Conservation (phyloP, 2,797 vertebrate genomes). For the Lepidocolaptes lacrymiger region DNA sequence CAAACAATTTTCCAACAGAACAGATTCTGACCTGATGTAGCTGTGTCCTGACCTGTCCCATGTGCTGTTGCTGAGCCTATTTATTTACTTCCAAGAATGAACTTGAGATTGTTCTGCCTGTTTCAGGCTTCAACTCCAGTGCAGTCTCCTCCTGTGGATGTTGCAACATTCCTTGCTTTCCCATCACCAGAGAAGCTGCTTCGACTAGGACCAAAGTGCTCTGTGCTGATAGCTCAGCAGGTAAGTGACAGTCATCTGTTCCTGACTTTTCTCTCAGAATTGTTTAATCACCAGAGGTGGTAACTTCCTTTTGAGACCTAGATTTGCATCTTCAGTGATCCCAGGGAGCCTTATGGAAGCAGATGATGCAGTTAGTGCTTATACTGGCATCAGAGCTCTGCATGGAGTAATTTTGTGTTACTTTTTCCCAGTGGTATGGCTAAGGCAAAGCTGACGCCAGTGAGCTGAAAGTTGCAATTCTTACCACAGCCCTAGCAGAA, state of each 20-base stretch:
- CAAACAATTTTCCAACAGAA: not conserved
- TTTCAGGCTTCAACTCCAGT: conserved; percentile 82
- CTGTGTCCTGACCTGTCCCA: not conserved
- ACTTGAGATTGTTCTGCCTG: not conserved
- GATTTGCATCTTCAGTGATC: not conserved
- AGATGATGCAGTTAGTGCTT: not conserved
- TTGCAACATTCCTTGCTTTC: conserved; percentile 89
- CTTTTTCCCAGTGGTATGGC: not conserved
- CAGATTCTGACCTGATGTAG: not conserved
- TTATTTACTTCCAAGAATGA: not conserved
- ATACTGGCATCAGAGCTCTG: not conserved
- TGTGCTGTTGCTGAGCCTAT: not conserved
- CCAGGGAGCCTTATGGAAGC: not conserved
- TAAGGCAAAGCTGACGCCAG: not conserved
- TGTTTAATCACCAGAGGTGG: not conserved
- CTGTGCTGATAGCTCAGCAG: conserved; percentile 88
- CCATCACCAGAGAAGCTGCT: conserved; percentile 94
- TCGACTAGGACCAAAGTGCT: conserved; percentile 87
- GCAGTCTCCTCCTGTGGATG: conserved; percentile 82
- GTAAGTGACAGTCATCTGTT: conserved; percentile 55
- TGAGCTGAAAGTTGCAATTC: not conserved
- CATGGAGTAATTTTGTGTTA: not conserved
- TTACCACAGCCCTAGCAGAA: not conserved
- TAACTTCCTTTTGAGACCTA: not conserved
- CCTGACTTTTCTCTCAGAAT: not conserved